Evolutionary conservation across 2,888 invertebrate species (phyloP).

Genomic region (Norana najaformis): DNA sequence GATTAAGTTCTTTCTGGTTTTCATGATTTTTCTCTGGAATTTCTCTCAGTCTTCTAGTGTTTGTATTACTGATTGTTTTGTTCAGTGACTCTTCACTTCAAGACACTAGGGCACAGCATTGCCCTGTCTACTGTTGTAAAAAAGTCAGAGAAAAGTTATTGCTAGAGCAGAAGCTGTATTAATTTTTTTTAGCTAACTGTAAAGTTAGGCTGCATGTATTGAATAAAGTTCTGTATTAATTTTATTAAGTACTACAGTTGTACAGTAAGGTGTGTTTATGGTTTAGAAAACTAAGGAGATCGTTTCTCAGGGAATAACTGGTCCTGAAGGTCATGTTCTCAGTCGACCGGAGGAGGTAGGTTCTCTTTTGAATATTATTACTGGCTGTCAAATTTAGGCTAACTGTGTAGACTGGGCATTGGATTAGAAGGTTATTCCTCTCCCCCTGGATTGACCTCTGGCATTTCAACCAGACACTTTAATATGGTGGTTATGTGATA

Average conservation of each 20-base stretch:
- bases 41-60: background rate
- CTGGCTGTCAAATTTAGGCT: background rate
- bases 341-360: slow-evolving; percentile 86
- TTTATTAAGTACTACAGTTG: background rate
- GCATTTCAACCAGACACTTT: too few species aligned
- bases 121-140: too few species aligned
- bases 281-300: slow-evolving; percentile 79
- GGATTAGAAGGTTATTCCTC: background rate
- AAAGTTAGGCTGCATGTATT: too few species aligned
- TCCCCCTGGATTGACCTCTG: too few species aligned
- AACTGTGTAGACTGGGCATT: background rate
- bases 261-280: background rate
- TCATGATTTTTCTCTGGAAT: background rate
- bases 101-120: background rate
- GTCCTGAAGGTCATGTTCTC: slow-evolving; percentile 91
- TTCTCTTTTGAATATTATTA: background rate
- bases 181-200: too few species aligned
- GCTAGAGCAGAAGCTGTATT: too few species aligned
- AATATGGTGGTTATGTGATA: too few species aligned
- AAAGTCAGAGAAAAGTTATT: too few species aligned
- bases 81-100: background rate
- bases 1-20: background rate
- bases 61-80: background rate
- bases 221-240: too few species aligned
- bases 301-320: slow-evolving; percentile 80